Base-by-base conservation (phyloP, 2,888 invertebrate species). In the Pristionchus japonicus region DNA sequence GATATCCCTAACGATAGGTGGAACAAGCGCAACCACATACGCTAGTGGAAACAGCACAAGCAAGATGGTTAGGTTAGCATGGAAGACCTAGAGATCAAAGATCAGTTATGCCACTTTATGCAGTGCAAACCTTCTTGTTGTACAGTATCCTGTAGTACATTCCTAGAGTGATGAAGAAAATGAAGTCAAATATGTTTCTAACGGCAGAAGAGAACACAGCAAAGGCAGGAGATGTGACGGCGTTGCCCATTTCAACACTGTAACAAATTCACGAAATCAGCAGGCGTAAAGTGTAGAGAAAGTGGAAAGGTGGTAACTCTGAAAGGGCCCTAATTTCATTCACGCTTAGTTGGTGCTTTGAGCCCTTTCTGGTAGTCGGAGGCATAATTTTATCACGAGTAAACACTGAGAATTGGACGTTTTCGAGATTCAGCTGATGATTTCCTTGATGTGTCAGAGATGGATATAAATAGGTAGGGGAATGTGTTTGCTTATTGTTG, bases 11-110 rank as follows among this genome's bases (percentile, higher is more conserved):
- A 67, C 43, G 3, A 86, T 67, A n/a, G 31, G 17, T 31, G 86
- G 67, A 67, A 67, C 20, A 9, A 86, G 34, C n/a, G 43, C 34
- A 3, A 86, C 40, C 1, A 67, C 43, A 52, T 43, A 86, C 3
- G 86, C 20, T 20, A 86, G 43, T 17, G 86, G 86, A 47, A 34
- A 86, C 2, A 86, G 34, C 2, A 64, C 20, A 11, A 67, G 47
- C 3, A 86, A 31, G 3, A 47, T 23, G 4, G 31, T 37, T 9
- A 86, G 67, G 27, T 86, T 86, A 15, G 86, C n/a, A 67, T 86
- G 86, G 47, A 86, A 86, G 3, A 86, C 86, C 86, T 86, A 47
- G 43, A 57, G n/a, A 23, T 43, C 31, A 49, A 80, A 70, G 31
- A 70, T 70, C 17, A 15, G 34, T 37, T n/a, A n/a, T n/a, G n/a